Base-by-base conservation (phyloP, 2,113 vertebrate genomes). In the Colinus virginianus region DNA sequence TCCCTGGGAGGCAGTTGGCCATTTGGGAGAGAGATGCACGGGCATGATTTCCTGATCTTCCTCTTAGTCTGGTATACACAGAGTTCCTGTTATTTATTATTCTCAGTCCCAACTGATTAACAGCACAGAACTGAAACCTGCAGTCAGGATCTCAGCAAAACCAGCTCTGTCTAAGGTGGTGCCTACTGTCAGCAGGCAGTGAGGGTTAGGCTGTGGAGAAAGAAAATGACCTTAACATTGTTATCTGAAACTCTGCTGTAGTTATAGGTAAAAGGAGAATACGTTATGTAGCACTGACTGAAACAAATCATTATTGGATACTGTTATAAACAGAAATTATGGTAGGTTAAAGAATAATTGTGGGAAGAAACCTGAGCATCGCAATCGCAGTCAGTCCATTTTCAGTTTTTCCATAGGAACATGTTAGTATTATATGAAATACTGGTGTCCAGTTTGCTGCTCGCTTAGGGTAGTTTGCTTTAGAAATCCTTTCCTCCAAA, bases 1-100 rank as follows among this genome's bases (percentile, higher is more conserved):
- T 77, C 46, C 19, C 32, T 55, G 59, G 67, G 77, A 77, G 56
- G 75, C 10, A 12, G 53, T 59, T 83, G 67, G 9, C 64, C 77
- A 3, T 69, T 46, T 38, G 72, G 48, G 46, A 78, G 30, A 64
- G 56, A 78, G 86, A 38, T 20, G 51, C 70, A 40, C 5, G 30
- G 48, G n/a, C 72, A 68, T 21, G 40, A 25, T 77, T 92, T 80
- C 71, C 87, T 77, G 55, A 61, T 89, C 84, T 70, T 90, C 94
- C 75, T 88, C 42, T 9, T 64, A 36, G 42, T 42, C 13, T 16
- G 8, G 12, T 48, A 12, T 42, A 17, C 55, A n/a, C 64, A 25
- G 18, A 72, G 59, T 80, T 90, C 66, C 61, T 80, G 90, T 95
- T 96, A 92, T 81, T 95, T 91, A 91, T 90, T 96, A 78, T 85